These are phyloP conservation scores for Tipula confusa DNA, from an alignment of 2,888 invertebrate species.

Conservation along the genomic window DNA sequence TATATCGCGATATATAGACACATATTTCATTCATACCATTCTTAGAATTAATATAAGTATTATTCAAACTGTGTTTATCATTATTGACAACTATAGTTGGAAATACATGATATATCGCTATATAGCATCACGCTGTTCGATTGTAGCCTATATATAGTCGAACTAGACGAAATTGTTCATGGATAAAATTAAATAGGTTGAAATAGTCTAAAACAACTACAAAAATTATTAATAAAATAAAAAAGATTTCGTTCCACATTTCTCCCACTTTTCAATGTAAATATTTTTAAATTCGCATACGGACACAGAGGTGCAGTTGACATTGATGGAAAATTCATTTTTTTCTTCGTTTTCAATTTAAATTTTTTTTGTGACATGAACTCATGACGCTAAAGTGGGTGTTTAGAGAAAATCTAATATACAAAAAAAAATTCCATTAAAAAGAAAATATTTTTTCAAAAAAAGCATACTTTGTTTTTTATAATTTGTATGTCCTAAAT, in stretches of 20 bases:
- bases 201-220: neutral
- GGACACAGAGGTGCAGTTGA: neutral
- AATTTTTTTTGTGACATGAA: neutral
- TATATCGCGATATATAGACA: neutral
- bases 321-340: constrained; percentile 16
- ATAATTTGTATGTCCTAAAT: neutral
- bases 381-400: neutral
- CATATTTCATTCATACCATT: neutral
- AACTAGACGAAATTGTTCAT: neutral
- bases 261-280: neutral
- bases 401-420: neutral
- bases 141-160: neutral
- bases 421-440: neutral
- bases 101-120: neutral
- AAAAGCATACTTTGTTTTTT: neutral
- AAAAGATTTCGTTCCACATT: neutral
- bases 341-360: neutral
- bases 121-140: neutral
- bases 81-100: neutral
- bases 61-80: neutral
- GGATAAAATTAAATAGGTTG: neutral
- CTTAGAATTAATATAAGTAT: neutral
- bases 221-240: neutral
- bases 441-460: neutral
- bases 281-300: neutral